A percentile compares a stretch with the other conserved stretches of the same genome.
Evolutionary conservation across 2,797 vertebrate genomes (phyloP).

Genomic region (Anguilla anguilla): DNA sequence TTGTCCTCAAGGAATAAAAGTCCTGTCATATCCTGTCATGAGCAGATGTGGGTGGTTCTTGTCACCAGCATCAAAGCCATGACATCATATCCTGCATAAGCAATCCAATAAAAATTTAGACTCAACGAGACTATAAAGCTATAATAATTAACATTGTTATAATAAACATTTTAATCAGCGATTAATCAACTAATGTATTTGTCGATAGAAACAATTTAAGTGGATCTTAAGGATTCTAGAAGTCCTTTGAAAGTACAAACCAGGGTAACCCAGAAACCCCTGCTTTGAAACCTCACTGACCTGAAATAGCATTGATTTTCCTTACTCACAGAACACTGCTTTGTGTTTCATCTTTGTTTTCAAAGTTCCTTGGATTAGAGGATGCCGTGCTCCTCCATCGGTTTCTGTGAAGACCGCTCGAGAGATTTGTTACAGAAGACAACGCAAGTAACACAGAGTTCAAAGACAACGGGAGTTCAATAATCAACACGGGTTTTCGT

Average conservation of each 20-base stretch:
- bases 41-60: neutral
- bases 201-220: neutral
- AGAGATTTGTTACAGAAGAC: neutral
- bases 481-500: neutral
- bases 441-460: neutral
- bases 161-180: neutral
- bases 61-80: neutral
- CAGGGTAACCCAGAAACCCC: neutral
- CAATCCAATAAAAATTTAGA: neutral
- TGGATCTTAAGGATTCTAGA: neutral
- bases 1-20: neutral
- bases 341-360: neutral
- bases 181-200: neutral
- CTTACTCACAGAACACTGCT: neutral
- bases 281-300: neutral
- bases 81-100: neutral
- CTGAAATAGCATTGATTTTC: neutral
- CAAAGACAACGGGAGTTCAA: neutral
- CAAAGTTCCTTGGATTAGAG: neutral
- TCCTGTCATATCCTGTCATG: neutral
- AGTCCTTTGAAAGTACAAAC: neutral
- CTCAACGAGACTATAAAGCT: neutral
- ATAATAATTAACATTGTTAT: neutral
- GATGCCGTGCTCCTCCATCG: neutral
- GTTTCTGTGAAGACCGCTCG: neutral